Conservation (phyloP, 2,888 invertebrate genomes). For the Harpagoxenus sublaevis region DNA sequence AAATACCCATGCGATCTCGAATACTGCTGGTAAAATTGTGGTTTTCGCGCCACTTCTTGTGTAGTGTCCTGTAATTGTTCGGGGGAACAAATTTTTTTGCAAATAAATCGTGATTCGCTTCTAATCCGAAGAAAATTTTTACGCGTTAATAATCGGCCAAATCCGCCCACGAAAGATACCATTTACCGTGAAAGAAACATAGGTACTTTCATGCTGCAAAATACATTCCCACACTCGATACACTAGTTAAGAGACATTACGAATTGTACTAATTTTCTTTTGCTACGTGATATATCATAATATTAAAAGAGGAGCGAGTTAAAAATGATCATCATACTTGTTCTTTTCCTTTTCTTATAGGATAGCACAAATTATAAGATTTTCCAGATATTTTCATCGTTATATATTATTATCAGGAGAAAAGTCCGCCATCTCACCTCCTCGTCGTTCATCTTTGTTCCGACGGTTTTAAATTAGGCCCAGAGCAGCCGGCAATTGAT, state of each 20-base stretch:
- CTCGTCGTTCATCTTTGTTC: neutral
- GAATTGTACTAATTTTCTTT: slow-evolving; percentile 58
- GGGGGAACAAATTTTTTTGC: neutral
- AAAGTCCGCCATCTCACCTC: neutral
- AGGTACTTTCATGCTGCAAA: slow-evolving; percentile 64
- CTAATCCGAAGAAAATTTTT: neutral
- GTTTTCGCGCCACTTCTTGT: neutral
- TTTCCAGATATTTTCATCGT: slow-evolving; percentile 15
- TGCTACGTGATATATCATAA: slow-evolving; percentile 50
- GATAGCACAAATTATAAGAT: slow-evolving; percentile 22
- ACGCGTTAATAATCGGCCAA: neutral
- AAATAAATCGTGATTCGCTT: slow-evolving; percentile 3
- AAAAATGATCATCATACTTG: slow-evolving; percentile 24
- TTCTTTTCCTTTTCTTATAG: slow-evolving; percentile 3
- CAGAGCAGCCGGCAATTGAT: slow-evolving; percentile 72
- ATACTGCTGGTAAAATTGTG: slow-evolving; percentile 52
- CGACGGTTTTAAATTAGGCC: slow-evolving; percentile 76
- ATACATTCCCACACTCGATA: slow-evolving; percentile 59
- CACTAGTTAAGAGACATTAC: slow-evolving; percentile 38
- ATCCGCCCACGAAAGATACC: slow-evolving; percentile 9
- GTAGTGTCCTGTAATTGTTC: neutral
- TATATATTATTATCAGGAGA: slow-evolving; percentile 6
- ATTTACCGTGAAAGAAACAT: slow-evolving; percentile 37
- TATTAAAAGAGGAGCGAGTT: slow-evolving; percentile 48
- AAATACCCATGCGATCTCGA: slow-evolving; percentile 63